Base-by-base conservation (phyloP, 2,113 vertebrate species). In the Calyptommatus sinebrachiatus region DNA sequence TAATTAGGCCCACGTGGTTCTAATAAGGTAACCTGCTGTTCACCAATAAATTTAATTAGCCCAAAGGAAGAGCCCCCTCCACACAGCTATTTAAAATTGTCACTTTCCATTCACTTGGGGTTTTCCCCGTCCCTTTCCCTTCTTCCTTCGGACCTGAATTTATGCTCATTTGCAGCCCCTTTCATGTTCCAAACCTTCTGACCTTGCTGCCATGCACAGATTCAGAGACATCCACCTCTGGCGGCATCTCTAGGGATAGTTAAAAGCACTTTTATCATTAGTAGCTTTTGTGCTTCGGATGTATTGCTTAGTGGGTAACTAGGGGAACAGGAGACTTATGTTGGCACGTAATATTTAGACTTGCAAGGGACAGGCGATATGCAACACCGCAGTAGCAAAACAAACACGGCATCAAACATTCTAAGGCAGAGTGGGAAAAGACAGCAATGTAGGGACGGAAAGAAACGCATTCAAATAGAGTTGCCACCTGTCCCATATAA, bases 1-100 rank as follows among this genome's bases (percentile, higher is more conserved):
- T 93, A 93, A 93, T 93, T 92, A 93, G 91, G 91, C 90, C 91
- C 94, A 93, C 90, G 87, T 88, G 90, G 90, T 91, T 90, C 93
- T 94, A 95, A 95, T 94, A 91, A 95, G 91, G 92, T 93, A 93
- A 94, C 95, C 94, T 94, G 94, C 94, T 94, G 94, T 93, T 95
- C 92, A 88, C 90, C 87, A 88, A 95, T 94, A 94, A 94, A 93
- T 95, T 94, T 94, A 93, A 92, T 94, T 93, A 94, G 93, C 89
- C 94, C 90, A 90, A 90, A 93, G 94, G 94, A 93, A 94, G 91
- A 94, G 89, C 89, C 94, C 35, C 92, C 92, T 91, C 89, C 74
- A 8, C 91, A 92, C 81, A 87, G 91, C 93, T 90, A 92, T 94
- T 94, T 93, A 93, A 71, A 95, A 94, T 92, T 94, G 94, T 94